Conservation (phyloP, 2,797 vertebrate species). For the Microctenopoma lineatum region DNA sequence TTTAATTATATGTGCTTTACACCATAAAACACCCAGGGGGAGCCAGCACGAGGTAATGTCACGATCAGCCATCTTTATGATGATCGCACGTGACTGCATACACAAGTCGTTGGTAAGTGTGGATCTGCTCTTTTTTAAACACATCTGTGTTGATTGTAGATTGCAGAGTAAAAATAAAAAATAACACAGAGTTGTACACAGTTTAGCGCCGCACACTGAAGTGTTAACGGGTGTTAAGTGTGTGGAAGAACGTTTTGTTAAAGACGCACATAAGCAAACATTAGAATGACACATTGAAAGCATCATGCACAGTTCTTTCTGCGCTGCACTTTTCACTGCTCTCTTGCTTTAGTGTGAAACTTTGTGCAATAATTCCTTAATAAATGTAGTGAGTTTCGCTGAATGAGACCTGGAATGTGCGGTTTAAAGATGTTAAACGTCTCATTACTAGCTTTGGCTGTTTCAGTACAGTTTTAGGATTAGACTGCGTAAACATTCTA, state of each 20-base stretch:
- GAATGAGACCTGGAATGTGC: no score
- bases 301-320: neutral
- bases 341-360: neutral
- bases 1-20: neutral
- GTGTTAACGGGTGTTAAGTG: slow-evolving; percentile 27
- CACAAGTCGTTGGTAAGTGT: slow-evolving; percentile 11
- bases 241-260: slow-evolving; percentile 2
- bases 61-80: neutral
- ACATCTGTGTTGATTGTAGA: slow-evolving; percentile 37
- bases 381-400: no score
- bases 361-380: no score
- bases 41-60: neutral
- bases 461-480: neutral
- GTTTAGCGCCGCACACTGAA: neutral
- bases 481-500: neutral
- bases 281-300: slow-evolving; percentile 16
- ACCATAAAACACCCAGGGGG: neutral
- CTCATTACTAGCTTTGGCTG: no score
- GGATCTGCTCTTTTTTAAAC: slow-evolving; percentile 22
- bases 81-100: neutral
- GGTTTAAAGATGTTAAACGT: no score
- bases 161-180: neutral
- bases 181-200: neutral
- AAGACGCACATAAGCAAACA: slow-evolving; percentile 34
- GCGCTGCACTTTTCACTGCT: neutral